Base-by-base conservation (phyloP, 1,140 invertebrate genomes). In the Marisa cornuarietis region DNA sequence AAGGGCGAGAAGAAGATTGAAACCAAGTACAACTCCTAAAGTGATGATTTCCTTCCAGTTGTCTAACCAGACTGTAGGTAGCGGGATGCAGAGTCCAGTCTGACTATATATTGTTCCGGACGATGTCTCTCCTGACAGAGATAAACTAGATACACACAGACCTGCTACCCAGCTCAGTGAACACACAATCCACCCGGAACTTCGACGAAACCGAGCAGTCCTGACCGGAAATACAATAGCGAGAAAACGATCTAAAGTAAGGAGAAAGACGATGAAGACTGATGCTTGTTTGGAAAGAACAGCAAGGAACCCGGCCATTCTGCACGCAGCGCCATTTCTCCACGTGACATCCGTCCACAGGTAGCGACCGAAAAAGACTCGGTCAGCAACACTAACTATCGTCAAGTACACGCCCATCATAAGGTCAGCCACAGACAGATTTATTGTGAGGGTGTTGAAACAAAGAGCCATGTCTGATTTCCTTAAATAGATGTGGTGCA, bases 261-360 rank as follows among this genome's bases (percentile, higher is more conserved):
- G 62, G 16, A 76, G 24, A 42, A 24, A 63, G 24, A 76, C 63
- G 42, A 76, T 2, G 9, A 76, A 58, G 24, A 31, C 58, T 42
- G 74, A 76, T 26, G 49, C 62, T 65, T 76, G 58, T 42, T 31
- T 42, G 31, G 74, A 76, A 24, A 76, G 20, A n/a, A 76, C 7
- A 63, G 74, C 62, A 24, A 76, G 74, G 42, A 76, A 76, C 7
- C n/a, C n/a, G n/a, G n/a, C n/a, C n/a, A n/a, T n/a, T n/a, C n/a
- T n/a, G n/a, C n/a, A n/a, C n/a, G n/a, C n/a, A n/a, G n/a, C n/a
- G n/a, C n/a, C n/a, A n/a, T n/a, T n/a, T n/a, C n/a, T n/a, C n/a
- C n/a, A n/a, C n/a, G n/a, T n/a, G n/a, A n/a, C n/a, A n/a, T n/a
- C n/a, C n/a, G n/a, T n/a, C n/a, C n/a, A n/a, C n/a, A n/a, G n/a